Conservation (phyloP, 2,113 vertebrate genomes). For the Promerops cafer region DNA sequence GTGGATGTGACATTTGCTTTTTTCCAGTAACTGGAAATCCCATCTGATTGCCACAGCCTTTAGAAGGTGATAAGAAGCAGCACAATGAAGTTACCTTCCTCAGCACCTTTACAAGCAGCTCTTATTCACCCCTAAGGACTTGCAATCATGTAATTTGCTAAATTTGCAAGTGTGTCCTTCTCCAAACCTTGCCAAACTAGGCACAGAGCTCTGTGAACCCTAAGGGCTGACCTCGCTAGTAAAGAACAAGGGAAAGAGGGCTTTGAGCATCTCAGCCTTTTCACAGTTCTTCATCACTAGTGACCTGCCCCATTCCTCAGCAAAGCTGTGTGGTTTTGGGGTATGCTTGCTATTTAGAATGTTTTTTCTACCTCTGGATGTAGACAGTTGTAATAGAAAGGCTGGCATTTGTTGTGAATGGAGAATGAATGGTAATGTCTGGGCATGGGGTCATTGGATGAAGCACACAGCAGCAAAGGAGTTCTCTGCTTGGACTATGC, state of each 20-base stretch:
- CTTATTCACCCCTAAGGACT: background rate
- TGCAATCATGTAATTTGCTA: background rate
- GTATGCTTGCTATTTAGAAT: background rate
- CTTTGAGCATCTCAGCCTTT: background rate
- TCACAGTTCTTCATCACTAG: background rate
- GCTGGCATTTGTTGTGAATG: background rate
- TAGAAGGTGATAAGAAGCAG: background rate
- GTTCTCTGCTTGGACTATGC: background rate
- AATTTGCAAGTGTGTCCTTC: background rate
- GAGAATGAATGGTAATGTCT: background rate
- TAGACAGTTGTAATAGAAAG: background rate
- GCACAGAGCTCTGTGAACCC: background rate
- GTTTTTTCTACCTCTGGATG: background rate
- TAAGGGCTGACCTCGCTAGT: background rate
- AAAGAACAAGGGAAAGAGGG: background rate
- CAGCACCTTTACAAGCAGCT: background rate
- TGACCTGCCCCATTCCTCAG: background rate
- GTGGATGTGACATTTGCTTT: background rate
- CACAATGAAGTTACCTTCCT: background rate
- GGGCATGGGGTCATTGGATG: rapidly evolving
- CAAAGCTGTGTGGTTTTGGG: background rate
- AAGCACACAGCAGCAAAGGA: background rate
- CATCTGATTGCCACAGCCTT: background rate
- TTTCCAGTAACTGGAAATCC: background rate
- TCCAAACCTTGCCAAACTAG: background rate